Conservation (phyloP, 37 sponge, comb jelly and placozoan genomes). For the Eunapius fragilis region DNA sequence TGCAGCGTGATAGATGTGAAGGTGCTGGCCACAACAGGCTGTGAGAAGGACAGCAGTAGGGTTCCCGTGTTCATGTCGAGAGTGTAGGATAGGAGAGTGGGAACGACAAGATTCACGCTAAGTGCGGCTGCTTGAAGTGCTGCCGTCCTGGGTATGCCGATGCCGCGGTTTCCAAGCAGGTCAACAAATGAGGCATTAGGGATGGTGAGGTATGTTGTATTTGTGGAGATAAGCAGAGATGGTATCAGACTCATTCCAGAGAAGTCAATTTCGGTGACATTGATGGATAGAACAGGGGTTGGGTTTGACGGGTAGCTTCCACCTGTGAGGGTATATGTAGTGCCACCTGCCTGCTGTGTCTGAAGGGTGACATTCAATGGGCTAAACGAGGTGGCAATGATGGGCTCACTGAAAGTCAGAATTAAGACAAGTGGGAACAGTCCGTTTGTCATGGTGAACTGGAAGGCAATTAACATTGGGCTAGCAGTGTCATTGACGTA, state of each 20-base stretch:
- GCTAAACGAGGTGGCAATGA: conserved; percentile 67
- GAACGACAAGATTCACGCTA: conserved; percentile 48
- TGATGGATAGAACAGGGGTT: conserved; percentile 50
- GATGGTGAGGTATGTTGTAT: conserved; percentile 71
- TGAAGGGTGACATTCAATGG: conserved; percentile 73
- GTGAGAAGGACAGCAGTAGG: conserved; percentile 70
- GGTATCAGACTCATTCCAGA: conserved; percentile 57
- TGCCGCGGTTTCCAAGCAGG: conserved; percentile 63
- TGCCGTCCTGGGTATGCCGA: conserved; percentile 28
- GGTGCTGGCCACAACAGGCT: conserved; percentile 52
- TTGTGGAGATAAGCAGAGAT: conserved; percentile 66
- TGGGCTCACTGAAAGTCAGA: conserved; percentile 71
- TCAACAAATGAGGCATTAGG: conserved; percentile 58
- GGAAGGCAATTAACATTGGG: conserved; percentile 51
- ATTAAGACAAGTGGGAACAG: conserved; percentile 65
- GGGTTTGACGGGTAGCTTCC: conserved; percentile 32
- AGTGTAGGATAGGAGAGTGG: conserved; percentile 52
- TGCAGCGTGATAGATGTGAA: conserved; percentile 67
- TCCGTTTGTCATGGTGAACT: conserved; percentile 55
- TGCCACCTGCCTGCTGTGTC: conserved; percentile 2
- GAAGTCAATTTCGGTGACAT: conserved; percentile 74
- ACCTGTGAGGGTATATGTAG: conserved; percentile 62
- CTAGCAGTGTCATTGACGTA: conserved; percentile 43
- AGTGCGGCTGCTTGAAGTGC: conserved; percentile 54
- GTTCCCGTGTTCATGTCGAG: conserved; percentile 72